Percentiles rank a stretch among this genome's conserved stretches.
Conservation (phyloP, 2,888 invertebrate species). For the Phrixothrix hirtus region DNA sequence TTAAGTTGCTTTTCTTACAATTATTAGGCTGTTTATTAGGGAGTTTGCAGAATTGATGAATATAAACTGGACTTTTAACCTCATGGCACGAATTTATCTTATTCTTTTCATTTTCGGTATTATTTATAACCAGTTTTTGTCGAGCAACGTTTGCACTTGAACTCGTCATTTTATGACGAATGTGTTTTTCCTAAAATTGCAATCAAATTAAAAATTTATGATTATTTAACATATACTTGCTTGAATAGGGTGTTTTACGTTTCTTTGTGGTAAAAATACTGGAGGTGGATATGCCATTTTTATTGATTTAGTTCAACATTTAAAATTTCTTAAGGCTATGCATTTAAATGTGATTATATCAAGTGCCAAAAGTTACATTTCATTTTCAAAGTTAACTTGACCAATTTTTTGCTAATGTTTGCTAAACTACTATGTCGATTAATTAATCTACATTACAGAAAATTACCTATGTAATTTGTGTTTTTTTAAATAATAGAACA, state of each 20-base stretch:
- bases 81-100: neutral
- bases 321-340: constrained; percentile 5
- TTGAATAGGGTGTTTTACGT: neutral
- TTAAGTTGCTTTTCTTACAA: constrained; percentile 2
- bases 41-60: constrained; percentile 16
- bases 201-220: neutral
- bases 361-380: constrained; percentile 7
- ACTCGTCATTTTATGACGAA: constrained; percentile 2
- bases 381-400: neutral
- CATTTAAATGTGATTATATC: constrained; percentile 1
- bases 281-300: constrained; percentile 13
- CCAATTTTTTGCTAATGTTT: neutral
- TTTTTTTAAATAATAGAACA: too few relatives aligned
- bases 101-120: too few relatives aligned
- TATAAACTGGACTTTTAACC: constrained; percentile 19
- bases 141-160: too few relatives aligned
- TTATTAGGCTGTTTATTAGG: constrained; percentile 2
- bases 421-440: neutral
- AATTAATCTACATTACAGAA: too few relatives aligned
- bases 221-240: neutral
- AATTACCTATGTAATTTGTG: too few relatives aligned
- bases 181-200: constrained; percentile 2
- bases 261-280: constrained; percentile 2
- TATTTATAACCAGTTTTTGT: too few relatives aligned
- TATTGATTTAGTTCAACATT: constrained; percentile 1